Conservation (phyloP, 2,797 vertebrate genomes). For the Neomorphus geoffroyi region DNA sequence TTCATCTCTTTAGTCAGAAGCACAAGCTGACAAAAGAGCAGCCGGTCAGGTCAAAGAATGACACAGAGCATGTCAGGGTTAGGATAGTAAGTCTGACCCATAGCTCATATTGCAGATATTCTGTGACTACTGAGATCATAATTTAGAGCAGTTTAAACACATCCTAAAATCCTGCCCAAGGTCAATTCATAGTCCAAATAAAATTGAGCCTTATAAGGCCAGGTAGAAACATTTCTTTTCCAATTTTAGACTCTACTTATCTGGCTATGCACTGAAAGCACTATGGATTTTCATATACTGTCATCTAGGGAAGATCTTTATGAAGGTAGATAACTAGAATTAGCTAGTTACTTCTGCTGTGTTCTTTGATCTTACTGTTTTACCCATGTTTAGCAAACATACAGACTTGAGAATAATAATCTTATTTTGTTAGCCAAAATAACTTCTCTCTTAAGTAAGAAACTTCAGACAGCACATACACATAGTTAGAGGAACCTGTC, state of each 20-base stretch:
- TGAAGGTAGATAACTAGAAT: background rate
- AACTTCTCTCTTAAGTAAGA: background rate
- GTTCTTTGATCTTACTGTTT: background rate
- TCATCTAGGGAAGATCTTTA: background rate
- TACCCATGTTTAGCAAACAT: background rate
- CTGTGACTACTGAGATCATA: background rate
- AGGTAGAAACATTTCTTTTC: background rate
- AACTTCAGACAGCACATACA: background rate
- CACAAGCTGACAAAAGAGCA: background rate
- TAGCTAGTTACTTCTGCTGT: background rate
- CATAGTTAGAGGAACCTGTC: background rate
- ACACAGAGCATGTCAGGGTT: background rate
- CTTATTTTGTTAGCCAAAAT: background rate
- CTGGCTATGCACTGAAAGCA: background rate
- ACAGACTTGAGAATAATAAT: background rate
- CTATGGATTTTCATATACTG: background rate
- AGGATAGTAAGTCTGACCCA: background rate
- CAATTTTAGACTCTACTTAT: background rate
- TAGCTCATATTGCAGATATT: background rate
- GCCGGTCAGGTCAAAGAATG: background rate
- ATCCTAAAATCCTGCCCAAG: background rate
- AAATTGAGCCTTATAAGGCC: background rate
- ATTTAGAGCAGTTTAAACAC: background rate
- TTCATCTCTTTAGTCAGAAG: background rate
- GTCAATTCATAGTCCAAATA: background rate